A percentile compares a stretch with the other conserved stretches of the same genome.
Evolutionary conservation across 2,888 invertebrate genomes (phyloP).

Genomic region (Lampropteryx suffumata): DNA sequence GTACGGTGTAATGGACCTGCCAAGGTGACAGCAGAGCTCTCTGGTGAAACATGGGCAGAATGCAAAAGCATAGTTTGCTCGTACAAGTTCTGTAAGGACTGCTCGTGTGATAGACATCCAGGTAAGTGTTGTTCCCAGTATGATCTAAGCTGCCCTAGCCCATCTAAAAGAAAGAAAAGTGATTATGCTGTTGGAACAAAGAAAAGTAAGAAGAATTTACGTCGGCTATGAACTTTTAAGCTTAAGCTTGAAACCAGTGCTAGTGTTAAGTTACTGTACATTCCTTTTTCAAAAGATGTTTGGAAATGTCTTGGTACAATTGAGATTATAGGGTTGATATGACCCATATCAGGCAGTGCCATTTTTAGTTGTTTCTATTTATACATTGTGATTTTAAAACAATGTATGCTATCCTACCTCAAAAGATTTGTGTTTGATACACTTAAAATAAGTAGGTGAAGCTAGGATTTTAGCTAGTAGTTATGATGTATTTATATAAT

Average conservation of each 20-base stretch:
- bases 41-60: constrained; percentile 80
- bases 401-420: constrained; percentile 31
- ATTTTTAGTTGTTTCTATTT: constrained; percentile 20
- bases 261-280: constrained; percentile 49
- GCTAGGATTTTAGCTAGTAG: constrained; percentile 16
- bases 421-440: constrained; percentile 23
- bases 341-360: constrained; percentile 31
- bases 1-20: constrained; percentile 69
- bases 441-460: constrained; percentile 29
- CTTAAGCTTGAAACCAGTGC: constrained; percentile 49
- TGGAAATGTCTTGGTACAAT: constrained; percentile 30
- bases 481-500: constrained; percentile 15
- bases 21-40: constrained; percentile 65
- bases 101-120: constrained; percentile 67
- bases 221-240: constrained; percentile 58
- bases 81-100: constrained; percentile 79
- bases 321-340: constrained; percentile 34
- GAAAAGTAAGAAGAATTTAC: constrained; percentile 71
- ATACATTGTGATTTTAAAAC: constrained; percentile 20
- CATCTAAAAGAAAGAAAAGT: constrained; percentile 73
- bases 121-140: constrained; percentile 68
- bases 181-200: constrained; percentile 62
- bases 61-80: constrained; percentile 76
- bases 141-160: constrained; percentile 74
- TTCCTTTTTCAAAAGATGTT: constrained; percentile 55